Evolutionary conservation across 1,140 invertebrate genomes (phyloP).

Genomic region (Pseudoatta argentina): DNA sequence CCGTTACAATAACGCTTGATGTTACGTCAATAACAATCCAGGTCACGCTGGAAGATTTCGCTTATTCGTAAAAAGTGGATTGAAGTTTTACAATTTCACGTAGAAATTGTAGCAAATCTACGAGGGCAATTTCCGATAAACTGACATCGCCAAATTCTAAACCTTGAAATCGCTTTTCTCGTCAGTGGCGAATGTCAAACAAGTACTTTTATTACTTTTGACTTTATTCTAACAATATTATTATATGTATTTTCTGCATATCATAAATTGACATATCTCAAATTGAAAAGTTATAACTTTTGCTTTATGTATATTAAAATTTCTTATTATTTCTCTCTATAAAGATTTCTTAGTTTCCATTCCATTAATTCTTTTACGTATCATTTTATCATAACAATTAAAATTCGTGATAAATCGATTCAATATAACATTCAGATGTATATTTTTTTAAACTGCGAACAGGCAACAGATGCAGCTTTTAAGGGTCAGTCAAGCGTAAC

Average conservation of each 20-base stretch:
- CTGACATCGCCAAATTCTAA: slow-evolving; percentile 39
- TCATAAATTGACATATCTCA: neutral
- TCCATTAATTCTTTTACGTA: neutral
- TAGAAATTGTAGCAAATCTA: slow-evolving; percentile 40
- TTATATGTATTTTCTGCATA: neutral
- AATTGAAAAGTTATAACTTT: neutral
- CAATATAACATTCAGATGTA: slow-evolving; percentile 15
- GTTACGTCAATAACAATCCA: slow-evolving; percentile 60
- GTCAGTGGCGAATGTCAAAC: neutral
- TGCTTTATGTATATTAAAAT: neutral
- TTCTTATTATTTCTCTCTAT: neutral
- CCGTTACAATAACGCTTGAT: slow-evolving; percentile 57
- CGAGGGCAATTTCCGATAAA: slow-evolving; percentile 47
- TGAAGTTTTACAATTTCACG: slow-evolving; percentile 57
- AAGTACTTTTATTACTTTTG: neutral
- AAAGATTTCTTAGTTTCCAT: neutral
- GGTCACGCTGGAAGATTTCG: slow-evolving; percentile 53
- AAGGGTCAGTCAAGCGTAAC: slow-evolving; percentile 52
- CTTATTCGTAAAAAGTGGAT: slow-evolving; percentile 57
- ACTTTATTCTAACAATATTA: slow-evolving; percentile 11
- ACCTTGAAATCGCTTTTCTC: slow-evolving; percentile 31
- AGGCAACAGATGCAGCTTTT: slow-evolving; percentile 16
- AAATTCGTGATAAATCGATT: neutral
- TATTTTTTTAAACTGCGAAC: slow-evolving; percentile 8
- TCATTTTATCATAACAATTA: slow-evolving; percentile 7